Percentiles rank a stretch among this genome's conserved stretches.
phyloP scores from a whole-genome alignment of 2,888 invertebrate species.

The Cinara cedri region DNA sequence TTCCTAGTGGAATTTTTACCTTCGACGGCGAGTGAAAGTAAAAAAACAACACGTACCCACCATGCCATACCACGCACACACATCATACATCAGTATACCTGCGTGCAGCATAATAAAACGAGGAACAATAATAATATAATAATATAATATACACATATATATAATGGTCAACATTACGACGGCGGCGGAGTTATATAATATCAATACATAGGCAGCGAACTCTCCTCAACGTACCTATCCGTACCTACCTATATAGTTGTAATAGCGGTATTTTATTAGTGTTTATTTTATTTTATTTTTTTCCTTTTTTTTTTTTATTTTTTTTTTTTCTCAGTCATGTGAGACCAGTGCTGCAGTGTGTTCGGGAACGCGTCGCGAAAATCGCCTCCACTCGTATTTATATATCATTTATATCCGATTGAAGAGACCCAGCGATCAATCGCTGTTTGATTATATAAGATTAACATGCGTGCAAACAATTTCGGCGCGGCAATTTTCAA shows the following conservation, averaged over 20 bases:
- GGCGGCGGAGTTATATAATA: conserved; percentile 21
- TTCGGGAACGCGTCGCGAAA: conserved; percentile 20
- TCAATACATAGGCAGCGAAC: not conserved
- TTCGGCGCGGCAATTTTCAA: conserved; percentile 1
- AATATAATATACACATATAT: too few relatives aligned
- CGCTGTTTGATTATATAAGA: not conserved
- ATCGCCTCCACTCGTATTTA: not conserved
- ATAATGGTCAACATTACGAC: conserved; percentile 37
- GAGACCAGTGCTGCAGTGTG: not conserved
- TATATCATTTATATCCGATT: not conserved
- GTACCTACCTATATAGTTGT: too few relatives aligned
- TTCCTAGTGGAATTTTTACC: conserved; percentile 35
- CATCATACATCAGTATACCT: too few relatives aligned
- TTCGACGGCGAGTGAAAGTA: conserved; percentile 55
- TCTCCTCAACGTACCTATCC: conserved; percentile 44
- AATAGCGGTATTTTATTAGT: too few relatives aligned
- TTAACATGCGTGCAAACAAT: conserved; percentile 22
- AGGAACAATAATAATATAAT: conserved; percentile 56
- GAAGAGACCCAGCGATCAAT: too few relatives aligned
- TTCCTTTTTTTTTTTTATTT: not conserved
- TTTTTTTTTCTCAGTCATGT: conserved; percentile 34
- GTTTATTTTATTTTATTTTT: conserved; percentile 33
- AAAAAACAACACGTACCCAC: too few relatives aligned
- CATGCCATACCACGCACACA: too few relatives aligned
- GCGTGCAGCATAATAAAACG: conserved; percentile 46